phyloP scores from a whole-genome alignment of 2,113 vertebrate species.

The Pelecanus crispus region DNA sequence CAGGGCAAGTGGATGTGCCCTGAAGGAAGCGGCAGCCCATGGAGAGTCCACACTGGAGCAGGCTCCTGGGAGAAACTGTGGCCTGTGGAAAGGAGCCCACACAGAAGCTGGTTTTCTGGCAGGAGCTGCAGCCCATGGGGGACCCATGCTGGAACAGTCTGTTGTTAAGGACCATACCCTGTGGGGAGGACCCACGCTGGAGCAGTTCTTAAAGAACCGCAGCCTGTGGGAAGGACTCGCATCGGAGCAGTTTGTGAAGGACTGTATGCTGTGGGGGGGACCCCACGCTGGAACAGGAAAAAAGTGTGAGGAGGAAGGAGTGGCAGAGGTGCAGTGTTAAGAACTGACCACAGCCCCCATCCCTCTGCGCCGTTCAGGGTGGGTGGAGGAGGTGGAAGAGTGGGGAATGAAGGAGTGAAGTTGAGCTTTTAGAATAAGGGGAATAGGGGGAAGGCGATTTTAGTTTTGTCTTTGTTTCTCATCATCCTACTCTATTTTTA shows the following conservation, averaged over 20 bases:
- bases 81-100: not conserved
- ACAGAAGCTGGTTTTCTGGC: not conserved
- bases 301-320: not conserved
- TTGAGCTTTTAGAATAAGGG: not conserved
- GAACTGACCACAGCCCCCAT: not conserved
- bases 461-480: not conserved
- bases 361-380: accelerated
- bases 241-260: not conserved
- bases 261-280: too few relatives aligned
- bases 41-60: not conserved
- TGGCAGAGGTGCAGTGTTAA: not conserved
- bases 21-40: not conserved
- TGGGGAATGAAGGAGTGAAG: not conserved
- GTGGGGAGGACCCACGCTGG: not conserved
- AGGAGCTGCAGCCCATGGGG: not conserved
- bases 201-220: not conserved
- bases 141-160: not conserved
- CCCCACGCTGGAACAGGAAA: not conserved
- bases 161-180: not conserved
- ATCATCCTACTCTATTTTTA: not conserved
- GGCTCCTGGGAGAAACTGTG: not conserved
- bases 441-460: not conserved
- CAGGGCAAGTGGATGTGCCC: not conserved
- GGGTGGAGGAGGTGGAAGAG: not conserved
- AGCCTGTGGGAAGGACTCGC: too few relatives aligned